Evolutionary conservation across 2,888 invertebrate species (phyloP), one percentile per base, ranked within the genome.

Genomic region (Drosophila imparisetae): DNA sequence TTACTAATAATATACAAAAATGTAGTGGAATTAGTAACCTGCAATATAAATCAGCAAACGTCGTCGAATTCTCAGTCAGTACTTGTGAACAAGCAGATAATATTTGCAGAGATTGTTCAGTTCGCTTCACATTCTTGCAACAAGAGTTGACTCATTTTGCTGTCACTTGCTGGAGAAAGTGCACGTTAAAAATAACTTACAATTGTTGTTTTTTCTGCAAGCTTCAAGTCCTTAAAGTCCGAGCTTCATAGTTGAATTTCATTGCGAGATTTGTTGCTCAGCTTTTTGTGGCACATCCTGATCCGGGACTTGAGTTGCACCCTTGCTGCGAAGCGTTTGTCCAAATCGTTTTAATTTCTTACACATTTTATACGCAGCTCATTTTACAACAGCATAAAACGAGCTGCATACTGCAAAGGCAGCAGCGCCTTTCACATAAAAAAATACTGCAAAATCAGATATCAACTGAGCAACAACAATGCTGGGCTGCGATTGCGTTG

Each of bases 271-370:
- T 62, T 73, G 29, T 34, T 53, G 30, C 64, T 70, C 49, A 40
- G 55, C 58, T 58, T 48, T 36, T 30, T 5, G 55, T 54, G 30
- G 11, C 59, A 50, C 54, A 58, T 57, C 29, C 55, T 55, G 50
- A 61, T 63, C 21, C 52, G 30, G 50, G 38, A 52, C 53, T 68
- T 38, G 45, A 49, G 49, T 67, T 65, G 24, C 24, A 34, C 66
- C 24, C 4, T 50, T 60, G 49, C 54, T 52, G 63, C 57, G 34
- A 65, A 65, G 50, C 54, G 54, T 60, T 60, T 75, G 65, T 55
- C 59, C 67, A 79, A 83, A 83, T 77, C 82, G 82, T 78, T 87
- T 80, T 85, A 86, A 89, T 86, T 89, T 87, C 81, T 79, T 81
- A 67, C 81, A 72, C 83, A 83, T 70, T 89, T 85, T 83, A 72